Percentiles rank a stretch among this genome's conserved stretches.
Evolutionary conservation across 2,797 vertebrate species (phyloP).

Genomic region (Artibeus jamaicensis): DNA sequence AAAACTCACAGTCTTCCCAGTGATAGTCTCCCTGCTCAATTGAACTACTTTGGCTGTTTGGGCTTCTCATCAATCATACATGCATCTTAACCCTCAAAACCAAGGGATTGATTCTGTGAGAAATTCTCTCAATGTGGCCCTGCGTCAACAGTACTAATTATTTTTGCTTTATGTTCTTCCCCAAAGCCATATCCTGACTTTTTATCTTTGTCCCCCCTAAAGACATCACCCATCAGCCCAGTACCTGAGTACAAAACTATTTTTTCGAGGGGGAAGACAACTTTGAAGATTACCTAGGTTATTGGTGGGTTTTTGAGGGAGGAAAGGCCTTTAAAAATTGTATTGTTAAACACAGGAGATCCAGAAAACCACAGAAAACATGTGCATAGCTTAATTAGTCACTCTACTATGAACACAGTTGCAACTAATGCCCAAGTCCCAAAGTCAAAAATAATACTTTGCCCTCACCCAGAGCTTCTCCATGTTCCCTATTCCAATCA

Average conservation of each 20-base stretch:
- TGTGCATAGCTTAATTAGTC: not conserved
- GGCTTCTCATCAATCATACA: not conserved
- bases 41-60: not conserved
- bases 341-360: not conserved
- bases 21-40: not conserved
- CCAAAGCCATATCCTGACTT: not conserved
- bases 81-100: not conserved
- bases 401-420: fast-evolving
- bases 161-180: not conserved
- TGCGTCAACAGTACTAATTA: not conserved
- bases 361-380: not conserved
- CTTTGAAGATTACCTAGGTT: not conserved
- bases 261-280: not conserved
- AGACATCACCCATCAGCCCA: not conserved
- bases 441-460: not conserved
- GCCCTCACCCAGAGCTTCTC: no score
- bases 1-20: not conserved
- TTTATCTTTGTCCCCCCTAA: not conserved
- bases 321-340: not conserved
- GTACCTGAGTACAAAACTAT: not conserved
- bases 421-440: not conserved
- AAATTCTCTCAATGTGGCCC: not conserved
- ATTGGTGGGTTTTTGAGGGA: not conserved
- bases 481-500: fast-evolving
- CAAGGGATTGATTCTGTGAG: not conserved